phyloP scores from a whole-genome alignment of 2,888 invertebrate genomes.

The Balanococcus diminutus region DNA sequence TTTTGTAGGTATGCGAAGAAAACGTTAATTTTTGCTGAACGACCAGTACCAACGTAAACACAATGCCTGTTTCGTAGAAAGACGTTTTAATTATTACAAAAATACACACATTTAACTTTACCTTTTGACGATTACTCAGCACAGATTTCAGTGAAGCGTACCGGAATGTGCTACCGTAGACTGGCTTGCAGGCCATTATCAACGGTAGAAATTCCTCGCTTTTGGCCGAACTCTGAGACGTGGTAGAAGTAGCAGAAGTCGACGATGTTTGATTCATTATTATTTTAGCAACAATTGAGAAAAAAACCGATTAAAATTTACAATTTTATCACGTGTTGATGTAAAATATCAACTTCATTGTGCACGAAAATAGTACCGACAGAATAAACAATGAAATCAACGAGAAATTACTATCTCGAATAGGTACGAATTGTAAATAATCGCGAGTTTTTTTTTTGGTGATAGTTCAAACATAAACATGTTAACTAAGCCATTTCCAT shows the following conservation, averaged over 20 bases:
- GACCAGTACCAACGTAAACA: neutral
- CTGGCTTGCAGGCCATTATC: slow-evolving; percentile 11
- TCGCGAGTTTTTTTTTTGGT: neutral
- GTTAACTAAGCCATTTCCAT: neutral
- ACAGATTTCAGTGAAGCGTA: slow-evolving; percentile 6
- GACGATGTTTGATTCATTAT: slow-evolving; percentile 16
- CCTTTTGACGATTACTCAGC: slow-evolving; percentile 13
- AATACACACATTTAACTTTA: neutral
- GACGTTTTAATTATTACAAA: neutral
- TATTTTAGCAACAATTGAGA: too few relatives aligned
- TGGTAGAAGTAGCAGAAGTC: neutral
- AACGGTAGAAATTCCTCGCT: neutral
- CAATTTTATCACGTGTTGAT: neutral
- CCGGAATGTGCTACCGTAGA: slow-evolving; percentile 7
- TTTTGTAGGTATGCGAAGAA: neutral
- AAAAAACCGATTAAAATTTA: neutral
- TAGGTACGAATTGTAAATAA: neutral
- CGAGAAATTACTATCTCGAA: neutral
- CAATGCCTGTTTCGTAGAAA: slow-evolving; percentile 2
- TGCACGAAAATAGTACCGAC: neutral
- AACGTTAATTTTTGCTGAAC: neutral
- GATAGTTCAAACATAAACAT: neutral
- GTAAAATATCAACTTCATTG: neutral
- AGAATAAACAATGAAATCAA: neutral
- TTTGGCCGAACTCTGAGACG: neutral